Conservation (phyloP, 2,797 vertebrate species). For the Phaenicophaeus curvirostris region DNA sequence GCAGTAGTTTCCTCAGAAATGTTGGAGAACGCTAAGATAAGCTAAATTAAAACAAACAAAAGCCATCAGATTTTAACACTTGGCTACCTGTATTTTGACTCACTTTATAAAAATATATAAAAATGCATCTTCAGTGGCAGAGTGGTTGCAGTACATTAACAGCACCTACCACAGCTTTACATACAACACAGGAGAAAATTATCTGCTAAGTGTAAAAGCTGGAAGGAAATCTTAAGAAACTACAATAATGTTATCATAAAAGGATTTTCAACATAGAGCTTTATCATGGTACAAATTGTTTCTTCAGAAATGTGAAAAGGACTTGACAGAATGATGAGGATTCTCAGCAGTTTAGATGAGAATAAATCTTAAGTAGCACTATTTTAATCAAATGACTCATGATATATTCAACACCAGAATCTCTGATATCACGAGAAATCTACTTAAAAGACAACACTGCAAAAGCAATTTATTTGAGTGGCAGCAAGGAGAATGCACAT, state of each 20-base stretch:
- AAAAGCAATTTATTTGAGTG: background rate
- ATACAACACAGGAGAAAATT: background rate
- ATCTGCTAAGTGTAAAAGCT: background rate
- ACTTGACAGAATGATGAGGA: constrained; percentile 32
- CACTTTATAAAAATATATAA: background rate
- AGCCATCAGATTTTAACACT: background rate
- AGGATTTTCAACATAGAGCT: background rate
- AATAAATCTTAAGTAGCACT: constrained; percentile 44
- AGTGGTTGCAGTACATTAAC: background rate
- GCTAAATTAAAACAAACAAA: background rate
- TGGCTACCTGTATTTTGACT: background rate
- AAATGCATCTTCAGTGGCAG: background rate
- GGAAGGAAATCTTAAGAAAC: background rate
- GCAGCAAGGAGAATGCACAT: background rate
- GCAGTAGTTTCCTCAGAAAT: background rate
- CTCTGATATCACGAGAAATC: background rate
- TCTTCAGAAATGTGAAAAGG: constrained; percentile 7
- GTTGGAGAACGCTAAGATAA: background rate
- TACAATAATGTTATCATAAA: background rate
- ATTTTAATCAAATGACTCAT: constrained; percentile 65
- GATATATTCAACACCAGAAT: constrained; percentile 37
- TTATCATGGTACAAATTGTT: background rate
- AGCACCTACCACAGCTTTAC: background rate
- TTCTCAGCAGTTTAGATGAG: constrained; percentile 22
- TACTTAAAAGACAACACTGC: constrained; percentile 20